Percentiles rank a stretch among this genome's conserved stretches.
phyloP scores from a whole-genome alignment of 1,140 invertebrate genomes.

The Lepidurus apus region DNA sequence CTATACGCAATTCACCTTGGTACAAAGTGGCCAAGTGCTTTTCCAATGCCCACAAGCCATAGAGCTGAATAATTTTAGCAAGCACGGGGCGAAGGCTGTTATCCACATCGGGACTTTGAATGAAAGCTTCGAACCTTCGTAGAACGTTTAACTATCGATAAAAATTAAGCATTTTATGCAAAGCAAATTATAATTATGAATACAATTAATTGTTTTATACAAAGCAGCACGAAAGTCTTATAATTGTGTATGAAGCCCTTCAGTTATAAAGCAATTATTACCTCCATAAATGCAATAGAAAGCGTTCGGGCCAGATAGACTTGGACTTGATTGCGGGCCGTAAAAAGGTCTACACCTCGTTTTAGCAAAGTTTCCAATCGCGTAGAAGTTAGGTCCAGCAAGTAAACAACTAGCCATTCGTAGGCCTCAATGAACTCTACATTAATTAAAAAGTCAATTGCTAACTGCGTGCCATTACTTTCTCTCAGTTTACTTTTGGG shows the following conservation, averaged over 20 bases:
- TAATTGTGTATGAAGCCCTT: no score
- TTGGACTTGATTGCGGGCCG: slow-evolving; percentile 72
- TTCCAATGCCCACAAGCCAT: slow-evolving; percentile 66
- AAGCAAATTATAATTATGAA: neutral
- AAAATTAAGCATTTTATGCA: neutral
- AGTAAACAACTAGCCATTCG: slow-evolving; percentile 73
- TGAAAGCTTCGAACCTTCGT: slow-evolving; percentile 41
- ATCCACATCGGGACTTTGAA: slow-evolving; percentile 36
- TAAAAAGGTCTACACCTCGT: slow-evolving; percentile 60
- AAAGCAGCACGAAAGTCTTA: no score
- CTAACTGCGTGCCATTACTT: no score
- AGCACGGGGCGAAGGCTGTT: slow-evolving; percentile 53
- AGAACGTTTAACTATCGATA: slow-evolving; percentile 39
- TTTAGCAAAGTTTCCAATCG: slow-evolving; percentile 51
- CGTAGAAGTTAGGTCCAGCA: slow-evolving; percentile 58
- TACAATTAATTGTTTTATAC: no score
- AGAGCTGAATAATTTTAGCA: slow-evolving; percentile 60
- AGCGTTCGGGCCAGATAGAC: slow-evolving; percentile 70
- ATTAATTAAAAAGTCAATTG: slow-evolving; percentile 37
- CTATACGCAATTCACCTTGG: slow-evolving; percentile 48
- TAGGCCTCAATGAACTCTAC: slow-evolving; percentile 64
- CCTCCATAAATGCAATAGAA: slow-evolving; percentile 68
- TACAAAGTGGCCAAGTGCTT: slow-evolving; percentile 69
- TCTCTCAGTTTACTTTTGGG: slow-evolving; percentile 25
- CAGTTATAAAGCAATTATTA: neutral